phyloP scores from a whole-genome alignment of 2,888 invertebrate species.

The Cataglyphis altisquamis region DNA sequence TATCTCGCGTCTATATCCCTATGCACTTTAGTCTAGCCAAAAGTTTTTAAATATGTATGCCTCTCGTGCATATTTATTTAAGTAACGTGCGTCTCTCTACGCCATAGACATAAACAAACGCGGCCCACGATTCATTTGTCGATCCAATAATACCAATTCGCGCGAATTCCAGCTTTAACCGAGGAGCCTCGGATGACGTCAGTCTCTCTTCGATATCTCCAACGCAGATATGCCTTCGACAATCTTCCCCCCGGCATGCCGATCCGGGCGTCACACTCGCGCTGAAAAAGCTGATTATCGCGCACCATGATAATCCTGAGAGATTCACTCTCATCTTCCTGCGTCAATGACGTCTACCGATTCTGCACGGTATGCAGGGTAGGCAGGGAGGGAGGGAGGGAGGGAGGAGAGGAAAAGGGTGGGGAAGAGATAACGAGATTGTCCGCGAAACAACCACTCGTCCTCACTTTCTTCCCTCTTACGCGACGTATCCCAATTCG shows the following conservation, averaged over 20 bases:
- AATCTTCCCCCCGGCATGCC: constrained; percentile 46
- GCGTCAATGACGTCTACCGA: constrained; percentile 51
- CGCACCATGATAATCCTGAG: constrained; percentile 61
- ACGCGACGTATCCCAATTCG: constrained; percentile 13
- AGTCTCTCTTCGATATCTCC: constrained; percentile 64
- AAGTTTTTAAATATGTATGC: background rate
- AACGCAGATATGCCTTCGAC: constrained; percentile 62
- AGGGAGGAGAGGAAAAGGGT: background rate
- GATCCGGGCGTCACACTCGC: constrained; percentile 50
- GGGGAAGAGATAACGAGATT: constrained; percentile 77
- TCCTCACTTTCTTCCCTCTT: constrained; percentile 50
- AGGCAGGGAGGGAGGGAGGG: background rate
- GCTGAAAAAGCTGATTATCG: constrained; percentile 73
- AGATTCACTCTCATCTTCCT: constrained; percentile 60
- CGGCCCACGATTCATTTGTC: constrained; percentile 59
- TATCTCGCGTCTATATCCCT: too few species aligned
- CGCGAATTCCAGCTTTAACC: constrained; percentile 58
- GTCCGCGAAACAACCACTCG: constrained; percentile 73
- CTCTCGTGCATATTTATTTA: constrained; percentile 11
- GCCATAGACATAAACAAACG: constrained; percentile 26
- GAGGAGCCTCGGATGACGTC: constrained; percentile 62
- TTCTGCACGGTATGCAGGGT: background rate
- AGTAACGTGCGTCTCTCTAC: constrained; percentile 8
- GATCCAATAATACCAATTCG: constrained; percentile 60
- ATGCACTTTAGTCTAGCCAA: background rate